A percentile compares a stretch with the other conserved stretches of the same genome.
These are phyloP conservation scores for Corythaeola cristata DNA, from an alignment of 2,113 vertebrate genomes.

Conservation along the genomic window DNA sequence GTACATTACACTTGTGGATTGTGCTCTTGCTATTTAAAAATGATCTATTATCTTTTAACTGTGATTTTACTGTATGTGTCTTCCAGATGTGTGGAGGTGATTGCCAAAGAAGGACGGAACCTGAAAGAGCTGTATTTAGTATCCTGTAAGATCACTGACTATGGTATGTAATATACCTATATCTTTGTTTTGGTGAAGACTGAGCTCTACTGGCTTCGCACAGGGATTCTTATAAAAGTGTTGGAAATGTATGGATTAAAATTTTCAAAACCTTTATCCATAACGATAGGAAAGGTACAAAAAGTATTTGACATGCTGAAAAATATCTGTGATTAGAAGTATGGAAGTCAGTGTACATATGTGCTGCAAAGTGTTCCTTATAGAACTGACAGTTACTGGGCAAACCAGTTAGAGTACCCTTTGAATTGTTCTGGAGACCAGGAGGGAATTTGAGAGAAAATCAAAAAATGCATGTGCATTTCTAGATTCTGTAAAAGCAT, in stretches of 20 bases:
- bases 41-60: not conserved
- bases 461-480: not conserved
- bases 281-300: not conserved
- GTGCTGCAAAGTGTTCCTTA: not conserved
- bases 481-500: not conserved
- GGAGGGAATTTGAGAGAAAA: not conserved
- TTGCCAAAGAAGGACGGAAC: slow-evolving; percentile 94
- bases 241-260: not conserved
- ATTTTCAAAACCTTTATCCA: not conserved
- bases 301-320: not conserved
- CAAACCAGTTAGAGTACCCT: not conserved
- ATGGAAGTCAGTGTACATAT: not conserved
- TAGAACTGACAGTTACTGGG: not conserved
- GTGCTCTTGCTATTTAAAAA: not conserved
- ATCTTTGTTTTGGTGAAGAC: not conserved
- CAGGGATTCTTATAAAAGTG: not conserved
- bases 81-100: slow-evolving; percentile 97
- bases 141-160: slow-evolving; percentile 98
- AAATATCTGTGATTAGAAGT: not conserved
- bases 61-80: slow-evolving; percentile 55
- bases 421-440: not conserved
- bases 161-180: slow-evolving; percentile 81
- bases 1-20: not conserved
- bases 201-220: not conserved
- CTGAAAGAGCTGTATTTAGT: slow-evolving; percentile 98